These are phyloP conservation scores for Actenoides hombroni DNA, from an alignment of 2,113 vertebrate genomes.

Conservation along the genomic window DNA sequence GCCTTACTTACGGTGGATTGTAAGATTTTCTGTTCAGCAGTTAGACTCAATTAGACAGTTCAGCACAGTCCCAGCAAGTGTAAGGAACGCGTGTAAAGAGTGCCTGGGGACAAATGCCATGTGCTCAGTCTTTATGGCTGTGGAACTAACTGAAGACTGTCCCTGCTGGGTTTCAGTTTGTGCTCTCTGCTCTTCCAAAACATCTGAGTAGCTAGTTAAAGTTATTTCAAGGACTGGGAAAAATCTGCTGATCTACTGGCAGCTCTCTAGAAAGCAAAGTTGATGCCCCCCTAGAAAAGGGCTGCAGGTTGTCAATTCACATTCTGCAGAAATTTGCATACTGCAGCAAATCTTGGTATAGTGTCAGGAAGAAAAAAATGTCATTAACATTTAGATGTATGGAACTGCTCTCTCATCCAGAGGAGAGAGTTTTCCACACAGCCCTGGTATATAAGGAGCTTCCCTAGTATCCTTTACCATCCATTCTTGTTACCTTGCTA, in stretches of 20 bases:
- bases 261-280: neutral
- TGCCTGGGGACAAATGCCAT: neutral
- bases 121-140: neutral
- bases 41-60: neutral
- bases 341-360: slow-evolving; percentile 5
- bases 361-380: neutral
- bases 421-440: neutral
- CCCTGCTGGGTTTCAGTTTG: neutral
- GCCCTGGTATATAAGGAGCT: neutral
- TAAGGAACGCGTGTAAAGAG: accelerated
- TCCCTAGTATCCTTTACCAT: neutral
- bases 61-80: neutral
- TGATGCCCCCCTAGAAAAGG: neutral
- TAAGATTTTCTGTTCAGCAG: neutral
- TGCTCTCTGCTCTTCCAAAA: neutral
- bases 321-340: slow-evolving; percentile 63
- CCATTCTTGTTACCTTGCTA: neutral
- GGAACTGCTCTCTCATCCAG: neutral
- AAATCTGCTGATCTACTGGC: neutral
- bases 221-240: neutral
- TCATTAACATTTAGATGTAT: neutral
- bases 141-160: neutral
- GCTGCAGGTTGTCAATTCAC: neutral
- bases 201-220: neutral
- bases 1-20: neutral